These are phyloP conservation scores for Pseudopipra pipra DNA, from an alignment of 2,113 vertebrate species.

Conservation along the genomic window DNA sequence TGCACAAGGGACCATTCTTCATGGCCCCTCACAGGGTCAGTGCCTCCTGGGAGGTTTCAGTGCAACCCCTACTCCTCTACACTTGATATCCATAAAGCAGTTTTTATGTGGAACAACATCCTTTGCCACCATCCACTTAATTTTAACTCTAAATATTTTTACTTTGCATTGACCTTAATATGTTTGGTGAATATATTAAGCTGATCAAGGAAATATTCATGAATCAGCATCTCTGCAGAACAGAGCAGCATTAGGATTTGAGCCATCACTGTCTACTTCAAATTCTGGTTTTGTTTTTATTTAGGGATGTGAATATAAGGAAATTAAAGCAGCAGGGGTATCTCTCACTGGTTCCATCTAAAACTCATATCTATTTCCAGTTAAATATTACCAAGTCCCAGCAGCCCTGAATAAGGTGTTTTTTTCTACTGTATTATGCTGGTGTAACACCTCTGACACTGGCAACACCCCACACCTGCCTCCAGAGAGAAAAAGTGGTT, in stretches of 20 bases:
- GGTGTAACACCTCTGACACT: neutral
- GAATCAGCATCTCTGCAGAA: neutral
- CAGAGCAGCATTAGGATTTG: neutral
- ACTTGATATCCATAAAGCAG: no score
- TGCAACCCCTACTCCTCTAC: neutral
- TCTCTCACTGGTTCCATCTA: neutral
- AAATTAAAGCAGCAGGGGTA: neutral
- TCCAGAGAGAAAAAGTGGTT: neutral
- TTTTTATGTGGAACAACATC: fast-evolving
- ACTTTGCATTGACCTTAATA: neutral
- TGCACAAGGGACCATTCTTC: neutral
- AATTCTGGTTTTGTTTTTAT: neutral
- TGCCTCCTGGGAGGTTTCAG: neutral
- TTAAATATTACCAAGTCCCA: neutral
- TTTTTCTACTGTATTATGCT: neutral
- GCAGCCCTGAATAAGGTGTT: neutral
- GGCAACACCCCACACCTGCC: neutral
- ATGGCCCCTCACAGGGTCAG: fast-evolving
- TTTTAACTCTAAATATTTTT: neutral
- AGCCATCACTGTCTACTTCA: neutral
- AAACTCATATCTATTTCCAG: neutral
- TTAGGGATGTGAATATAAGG: neutral
- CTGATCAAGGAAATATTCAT: neutral
- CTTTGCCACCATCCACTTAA: neutral
- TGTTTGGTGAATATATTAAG: neutral